These are phyloP conservation scores for Ambastaia sidthimunki DNA, from an alignment of 2,797 vertebrate species.

Conservation along the genomic window DNA sequence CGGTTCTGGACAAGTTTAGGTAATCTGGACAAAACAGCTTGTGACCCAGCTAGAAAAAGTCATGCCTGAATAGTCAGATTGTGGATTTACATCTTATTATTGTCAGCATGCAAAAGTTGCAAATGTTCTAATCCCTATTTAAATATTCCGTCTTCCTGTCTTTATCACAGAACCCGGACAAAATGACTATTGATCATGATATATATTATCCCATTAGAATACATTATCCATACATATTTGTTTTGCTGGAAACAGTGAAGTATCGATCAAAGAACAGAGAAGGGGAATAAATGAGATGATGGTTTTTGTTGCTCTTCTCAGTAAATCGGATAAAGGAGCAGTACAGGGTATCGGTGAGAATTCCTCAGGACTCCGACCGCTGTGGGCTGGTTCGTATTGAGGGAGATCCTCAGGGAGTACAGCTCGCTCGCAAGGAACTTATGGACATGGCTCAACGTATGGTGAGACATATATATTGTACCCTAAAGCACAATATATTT, in stretches of 20 bases:
- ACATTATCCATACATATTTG: slow-evolving; percentile 5
- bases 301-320: slow-evolving; percentile 48
- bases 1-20: neutral
- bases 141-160: neutral
- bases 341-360: slow-evolving; percentile 83
- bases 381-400: slow-evolving; percentile 84
- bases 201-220: neutral
- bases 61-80: slow-evolving; percentile 8
- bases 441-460: slow-evolving; percentile 83
- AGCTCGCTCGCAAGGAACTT: slow-evolving; percentile 81
- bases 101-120: neutral
- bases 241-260: neutral
- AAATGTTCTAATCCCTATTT: neutral
- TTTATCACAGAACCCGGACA: neutral
- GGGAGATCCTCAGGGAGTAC: slow-evolving; percentile 82
- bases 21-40: neutral
- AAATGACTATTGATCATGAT: neutral
- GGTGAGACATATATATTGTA: slow-evolving; percentile 68
- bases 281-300: neutral
- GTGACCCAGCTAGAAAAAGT: neutral
- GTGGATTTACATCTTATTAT: neutral
- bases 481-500: neutral
- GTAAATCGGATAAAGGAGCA: slow-evolving; percentile 86
- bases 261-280: slow-evolving; percentile 11
- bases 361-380: slow-evolving; percentile 81